These are phyloP conservation scores for Reinhardtius hippoglossoides DNA, from an alignment of 2,113 vertebrate genomes.

Conservation along the genomic window DNA sequence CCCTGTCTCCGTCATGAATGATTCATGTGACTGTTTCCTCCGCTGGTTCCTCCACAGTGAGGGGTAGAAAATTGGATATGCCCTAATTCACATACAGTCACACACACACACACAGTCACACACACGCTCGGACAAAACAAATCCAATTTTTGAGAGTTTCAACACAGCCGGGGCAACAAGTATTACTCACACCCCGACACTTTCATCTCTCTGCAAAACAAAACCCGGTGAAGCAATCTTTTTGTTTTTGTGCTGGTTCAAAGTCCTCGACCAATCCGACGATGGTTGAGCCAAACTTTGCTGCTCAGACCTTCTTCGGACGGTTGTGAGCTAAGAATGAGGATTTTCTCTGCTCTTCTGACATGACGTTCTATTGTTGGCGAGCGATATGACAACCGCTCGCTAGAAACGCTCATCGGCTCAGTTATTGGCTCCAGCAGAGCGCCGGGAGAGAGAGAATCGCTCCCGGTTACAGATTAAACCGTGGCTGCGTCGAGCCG, in stretches of 20 bases:
- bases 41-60: background rate
- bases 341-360: too few species aligned
- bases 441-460: conserved; percentile 2
- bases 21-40: conserved; percentile 48
- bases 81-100: conserved; percentile 42
- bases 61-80: conserved; percentile 45
- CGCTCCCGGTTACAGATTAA: conserved; percentile 54
- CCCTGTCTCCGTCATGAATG: conserved; percentile 53
- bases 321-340: too few species aligned
- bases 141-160: conserved; percentile 23
- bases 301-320: too few species aligned
- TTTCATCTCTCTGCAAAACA: conserved; percentile 29
- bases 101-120: background rate
- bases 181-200: conserved; percentile 40
- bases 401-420: conserved; percentile 7
- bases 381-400: too few species aligned
- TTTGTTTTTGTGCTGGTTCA: background rate
- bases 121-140: background rate
- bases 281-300: too few species aligned
- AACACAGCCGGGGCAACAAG: conserved; percentile 15
- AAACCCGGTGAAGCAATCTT: conserved; percentile 25
- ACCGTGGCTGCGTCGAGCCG: conserved; percentile 7
- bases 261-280: too few species aligned
- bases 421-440: conserved; percentile 13
- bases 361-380: too few species aligned